Base-by-base conservation (phyloP, 2,113 vertebrate genomes). In the Eptesicus fuscus region DNA sequence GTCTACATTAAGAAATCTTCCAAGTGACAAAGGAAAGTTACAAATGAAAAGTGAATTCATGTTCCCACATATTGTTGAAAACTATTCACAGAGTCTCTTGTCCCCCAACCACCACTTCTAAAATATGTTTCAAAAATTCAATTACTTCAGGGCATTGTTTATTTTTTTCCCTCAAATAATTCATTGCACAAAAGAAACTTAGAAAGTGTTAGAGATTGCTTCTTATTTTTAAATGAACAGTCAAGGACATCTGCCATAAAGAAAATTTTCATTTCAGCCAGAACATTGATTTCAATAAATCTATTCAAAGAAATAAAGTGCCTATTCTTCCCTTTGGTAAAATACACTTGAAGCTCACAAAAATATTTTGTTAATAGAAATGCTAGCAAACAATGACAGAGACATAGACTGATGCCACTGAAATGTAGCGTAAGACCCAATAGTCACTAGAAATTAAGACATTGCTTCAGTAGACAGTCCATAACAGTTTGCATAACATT, bases 271-370 rank as follows among this genome's bases (percentile, higher is more conserved):
- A 89, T 89, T 95, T 95, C 69, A 88, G 82, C 56, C 44, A 59
- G 84, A 92, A 93, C 14, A 37, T 82, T 95, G 85, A 88, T 90
- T 93, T 95, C 77, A 95, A 94, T 82, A 96, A 90, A 93, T 91
- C 96, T 96, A 83, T 92, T 96, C 88, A 86, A 86, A 96, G 56
- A 79, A 92, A 96, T 88, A 95, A 96, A 95, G 77, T 74, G 86
- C 56, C 51, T 85, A 5, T 86, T 96, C 47, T 84, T 83, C 65
- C 51, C 65, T 83, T 95, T 93, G 53, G 40, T 92, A 74, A 92
- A 97, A 89, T 35, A 95, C 18, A 83, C 82, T 90, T 18, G 47
- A 44, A 95, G 69, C 25, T 94, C 69, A 93, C 67, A 51, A 85
- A 92, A 92, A 87, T 93, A 88, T 79, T 96, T 91, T 94, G 85